These are phyloP conservation scores for Myotis brandtii DNA, from an alignment of 2,113 vertebrate genomes.

Conservation along the genomic window DNA sequence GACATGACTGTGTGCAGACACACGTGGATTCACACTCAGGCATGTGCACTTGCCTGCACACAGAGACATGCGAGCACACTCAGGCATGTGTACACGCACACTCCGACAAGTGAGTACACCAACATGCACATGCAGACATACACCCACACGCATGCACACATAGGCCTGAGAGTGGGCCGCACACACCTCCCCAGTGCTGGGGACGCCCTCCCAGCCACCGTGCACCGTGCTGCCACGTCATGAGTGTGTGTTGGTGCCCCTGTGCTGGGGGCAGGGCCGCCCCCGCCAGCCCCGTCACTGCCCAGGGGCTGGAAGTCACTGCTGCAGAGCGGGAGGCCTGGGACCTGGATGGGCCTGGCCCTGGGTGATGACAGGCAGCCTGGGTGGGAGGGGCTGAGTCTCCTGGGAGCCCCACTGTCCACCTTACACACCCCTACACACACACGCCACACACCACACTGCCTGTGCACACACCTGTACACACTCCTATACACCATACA, in stretches of 20 bases:
- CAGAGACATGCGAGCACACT: not conserved
- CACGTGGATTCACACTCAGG: rapidly evolving
- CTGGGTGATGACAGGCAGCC: not conserved
- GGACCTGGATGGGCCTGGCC: not conserved
- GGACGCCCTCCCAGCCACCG: rapidly evolving
- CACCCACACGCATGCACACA: not conserved
- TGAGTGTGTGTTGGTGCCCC: rapidly evolving
- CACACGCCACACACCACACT: not conserved
- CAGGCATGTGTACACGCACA: no score
- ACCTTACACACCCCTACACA: no score
- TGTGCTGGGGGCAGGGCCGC: not conserved
- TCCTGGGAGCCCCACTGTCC: not conserved
- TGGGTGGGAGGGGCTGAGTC: not conserved
- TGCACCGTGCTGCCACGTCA: no score
- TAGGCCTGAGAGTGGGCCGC: not conserved
- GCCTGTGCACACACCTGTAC: not conserved
- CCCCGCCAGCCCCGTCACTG: not conserved
- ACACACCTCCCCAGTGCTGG: not conserved
- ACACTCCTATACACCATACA: not conserved
- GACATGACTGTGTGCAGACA: no score
- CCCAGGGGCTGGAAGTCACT: rapidly evolving
- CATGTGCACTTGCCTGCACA: not conserved
- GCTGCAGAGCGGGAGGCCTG: no score
- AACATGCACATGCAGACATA: not conserved
- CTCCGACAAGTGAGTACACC: not conserved